These are phyloP conservation scores for Macrosiphum euphorbiae DNA, from an alignment of 2,888 invertebrate species.

Conservation along the genomic window DNA sequence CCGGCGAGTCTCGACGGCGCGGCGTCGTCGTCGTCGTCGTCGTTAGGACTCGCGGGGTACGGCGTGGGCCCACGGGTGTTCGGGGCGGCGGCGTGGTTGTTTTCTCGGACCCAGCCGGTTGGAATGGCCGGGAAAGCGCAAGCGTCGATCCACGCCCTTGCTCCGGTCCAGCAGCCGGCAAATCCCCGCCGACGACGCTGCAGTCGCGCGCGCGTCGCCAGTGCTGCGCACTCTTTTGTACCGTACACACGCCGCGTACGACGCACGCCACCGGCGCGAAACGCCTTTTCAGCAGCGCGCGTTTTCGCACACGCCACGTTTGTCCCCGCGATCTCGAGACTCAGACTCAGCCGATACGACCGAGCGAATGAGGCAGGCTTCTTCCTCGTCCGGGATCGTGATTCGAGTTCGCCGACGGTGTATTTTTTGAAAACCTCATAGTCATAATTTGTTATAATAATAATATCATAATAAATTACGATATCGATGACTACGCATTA, in stretches of 20 bases:
- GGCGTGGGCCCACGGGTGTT: background rate
- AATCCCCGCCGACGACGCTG: slow-evolving; percentile 69
- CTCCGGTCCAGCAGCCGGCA: slow-evolving; percentile 68
- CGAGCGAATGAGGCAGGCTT: background rate
- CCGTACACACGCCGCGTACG: slow-evolving; percentile 31
- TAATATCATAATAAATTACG: background rate
- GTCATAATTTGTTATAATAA: too few relatives aligned
- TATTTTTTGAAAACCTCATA: too few relatives aligned
- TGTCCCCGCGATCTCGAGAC: background rate
- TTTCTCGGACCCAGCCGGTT: slow-evolving; percentile 64
- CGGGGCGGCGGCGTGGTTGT: background rate
- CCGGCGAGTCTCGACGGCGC: slow-evolving; percentile 30
- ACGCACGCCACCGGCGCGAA: background rate
- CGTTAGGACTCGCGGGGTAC: background rate
- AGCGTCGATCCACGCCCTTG: slow-evolving; percentile 74
- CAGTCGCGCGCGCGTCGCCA: slow-evolving; percentile 68
- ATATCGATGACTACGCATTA: background rate
- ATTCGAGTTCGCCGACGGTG: too few relatives aligned
- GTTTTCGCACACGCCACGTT: background rate
- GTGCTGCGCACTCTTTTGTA: slow-evolving; percentile 42
- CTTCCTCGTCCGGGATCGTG: background rate
- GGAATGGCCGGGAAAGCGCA: slow-evolving; percentile 68
- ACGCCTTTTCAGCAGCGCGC: slow-evolving; percentile 10
- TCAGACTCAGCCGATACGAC: background rate
- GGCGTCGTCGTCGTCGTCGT: background rate